Base-by-base conservation (phyloP, 2,797 vertebrate genomes). In the Odontamblyopus lacepedii region DNA sequence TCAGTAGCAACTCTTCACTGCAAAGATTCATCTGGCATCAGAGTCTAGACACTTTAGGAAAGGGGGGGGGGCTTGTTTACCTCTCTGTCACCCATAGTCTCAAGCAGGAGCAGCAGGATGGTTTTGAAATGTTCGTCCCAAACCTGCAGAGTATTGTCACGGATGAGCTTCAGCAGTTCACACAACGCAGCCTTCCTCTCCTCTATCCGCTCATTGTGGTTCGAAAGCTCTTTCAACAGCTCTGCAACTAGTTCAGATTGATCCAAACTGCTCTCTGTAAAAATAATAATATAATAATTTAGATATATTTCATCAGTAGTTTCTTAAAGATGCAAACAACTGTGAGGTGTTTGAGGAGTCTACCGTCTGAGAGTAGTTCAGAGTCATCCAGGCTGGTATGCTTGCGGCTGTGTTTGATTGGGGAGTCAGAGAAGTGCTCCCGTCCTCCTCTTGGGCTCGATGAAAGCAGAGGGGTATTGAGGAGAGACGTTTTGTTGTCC, bases 71-170 rank as follows among this genome's bases (percentile, higher is more conserved):
- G 13, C 38, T 63, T 35, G 60, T 50, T 78, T 92, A 98, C 97
- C 96, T 99, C 97, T 93, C 95, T 94, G 90, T 99, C 98, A 0
- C 96, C 96, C 89, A 99, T 95, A 0, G 97, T 98, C 93, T 99
- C 97, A 56, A 99, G 95, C 79, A 99, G 92, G 60, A 99, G 88
- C 72, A 99, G 93, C 63, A 99, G 89, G 92, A 98, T 96, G 83
- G 97, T 99, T 93, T 99, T 99, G 91, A 99, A 99, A 83, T 99
- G 98, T 74, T 99, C 97, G 60, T 99, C 97, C 97, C 97, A 99
- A 88, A 99, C 95, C 82, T 96, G 95, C 15, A 97, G 94, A n/a
- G 95, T 94, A 70, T 98, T 96, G 80, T 98, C 96, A 2, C 96
- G 96, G 78, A 97, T 98, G 77, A 98, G 90, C 80, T 96, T 96